Base-by-base conservation (phyloP, 2,113 vertebrate genomes). In the Odocoileus hemionus region DNA sequence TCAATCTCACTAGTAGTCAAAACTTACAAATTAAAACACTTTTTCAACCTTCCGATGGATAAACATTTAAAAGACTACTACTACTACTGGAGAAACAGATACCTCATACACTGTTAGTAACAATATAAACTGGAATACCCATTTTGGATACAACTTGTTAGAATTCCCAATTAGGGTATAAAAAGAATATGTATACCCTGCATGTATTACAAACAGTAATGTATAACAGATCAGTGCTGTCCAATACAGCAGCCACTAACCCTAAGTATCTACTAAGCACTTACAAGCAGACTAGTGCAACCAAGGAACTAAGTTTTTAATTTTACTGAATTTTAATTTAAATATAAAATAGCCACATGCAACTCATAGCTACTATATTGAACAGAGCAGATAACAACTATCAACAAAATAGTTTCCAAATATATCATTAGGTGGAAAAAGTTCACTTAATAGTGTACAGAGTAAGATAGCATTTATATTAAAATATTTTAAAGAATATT, bases 291-390 rank as follows among this genome's bases (percentile, higher is more conserved):
- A n/a, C 21, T 33, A 50, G 26, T 54, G 26, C 2, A 95, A 89
- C 19, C 52, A 86, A 94, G 33, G 30, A 94, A 91, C 2, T 61
- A 9, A 90, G 16, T 84, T 91, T 96, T 95, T 92, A 94, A 52
- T 82, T 94, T 78, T 90, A 86, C 5, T 96, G 43, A 87, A 94
- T 52, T 95, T 89, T 89, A 93, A 97, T 76, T 90, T 82, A 93
- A 95, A 94, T 50, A 10, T 70, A 87, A 91, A 86, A 93, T 4
- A 95, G 57, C 11, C 89, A 87, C 28, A 95, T 47, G 16, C 19
- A 91, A 12, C 17, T 89, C 86, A 23, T 36, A 47, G 16, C 23
- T 92, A 57, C 57, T 45, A 2, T 25, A 67, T 16, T 25, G 28
- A 33, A 95, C 2, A 67, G 3, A 43, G 36, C 33, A 96, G 21